A percentile compares a stretch with the other conserved stretches of the same genome.
Evolutionary conservation across 2,888 invertebrate species (phyloP).

Genomic region (Andrena praecox): DNA sequence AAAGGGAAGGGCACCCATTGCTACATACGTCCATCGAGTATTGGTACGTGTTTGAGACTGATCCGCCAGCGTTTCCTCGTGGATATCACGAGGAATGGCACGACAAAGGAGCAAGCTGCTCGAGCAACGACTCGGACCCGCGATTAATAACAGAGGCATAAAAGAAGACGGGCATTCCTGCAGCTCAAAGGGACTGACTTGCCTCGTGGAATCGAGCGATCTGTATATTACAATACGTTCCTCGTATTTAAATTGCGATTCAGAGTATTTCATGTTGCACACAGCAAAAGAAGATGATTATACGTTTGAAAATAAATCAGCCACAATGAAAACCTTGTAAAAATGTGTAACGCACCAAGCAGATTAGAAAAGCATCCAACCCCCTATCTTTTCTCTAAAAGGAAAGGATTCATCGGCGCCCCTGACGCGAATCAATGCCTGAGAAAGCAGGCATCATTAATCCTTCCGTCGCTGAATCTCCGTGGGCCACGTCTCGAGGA

Average conservation of each 20-base stretch:
- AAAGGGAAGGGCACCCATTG: constrained; percentile 41
- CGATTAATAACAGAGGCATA: constrained; percentile 50
- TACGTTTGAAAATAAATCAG: too few species aligned
- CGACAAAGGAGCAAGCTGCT: constrained; percentile 47
- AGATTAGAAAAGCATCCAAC: too few species aligned
- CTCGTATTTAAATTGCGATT: too few species aligned
- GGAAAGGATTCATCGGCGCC: too few species aligned
- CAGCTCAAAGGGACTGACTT: constrained; percentile 15
- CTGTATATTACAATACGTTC: neutral
- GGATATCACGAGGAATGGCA: constrained; percentile 45
- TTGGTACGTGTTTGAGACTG: constrained; percentile 44
- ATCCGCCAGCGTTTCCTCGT: constrained; percentile 43
- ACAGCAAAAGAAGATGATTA: too few species aligned
- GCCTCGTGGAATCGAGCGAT: neutral
- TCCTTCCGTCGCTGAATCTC: neutral
- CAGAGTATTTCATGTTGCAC: too few species aligned
- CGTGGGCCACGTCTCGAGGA: neutral
- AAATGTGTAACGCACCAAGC: too few species aligned
- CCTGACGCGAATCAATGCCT: neutral
- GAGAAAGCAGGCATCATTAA: constrained; percentile 1
- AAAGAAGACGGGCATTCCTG: constrained; percentile 22
- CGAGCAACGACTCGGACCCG: constrained; percentile 26
- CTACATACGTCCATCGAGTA: constrained; percentile 30
- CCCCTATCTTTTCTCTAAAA: too few species aligned
- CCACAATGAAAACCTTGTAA: too few species aligned